Evolutionary conservation across 2,113 vertebrate genomes (phyloP), one percentile per base, ranked within the genome.

Genomic region (Sula dactylatra): DNA sequence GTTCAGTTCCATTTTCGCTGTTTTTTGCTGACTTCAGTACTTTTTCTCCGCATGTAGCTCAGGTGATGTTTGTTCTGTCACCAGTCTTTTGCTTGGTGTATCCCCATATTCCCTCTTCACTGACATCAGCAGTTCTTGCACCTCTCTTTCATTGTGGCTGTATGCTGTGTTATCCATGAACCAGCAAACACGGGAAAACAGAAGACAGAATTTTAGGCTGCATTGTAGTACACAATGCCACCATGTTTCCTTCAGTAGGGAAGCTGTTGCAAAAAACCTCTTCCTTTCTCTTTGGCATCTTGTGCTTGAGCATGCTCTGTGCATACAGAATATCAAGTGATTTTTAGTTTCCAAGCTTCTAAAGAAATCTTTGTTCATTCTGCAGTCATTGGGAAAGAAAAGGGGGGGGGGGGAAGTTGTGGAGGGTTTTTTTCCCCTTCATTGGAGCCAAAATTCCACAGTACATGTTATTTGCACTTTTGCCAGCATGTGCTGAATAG

Each of bases 401-500:
- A 25, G 31, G 15, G 32, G 11, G 42, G 42, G 42, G 42, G 42
- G 42, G 13, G 42, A 4, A n/a, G 34, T 59, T 34, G 56, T 22
- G 50, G 38, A n/a, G 42, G 20, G 6, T 58, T 71, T 64, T 40
- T 70, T 74, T 44, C 49, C 55, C 52, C 16, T 72, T 10, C 47
- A 1, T 32, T 77, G 40, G 34, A 93, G 82, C 79, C 92, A 95
- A 66, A 88, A 94, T 95, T 92, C 91, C 80, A 29, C 58, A 73
- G 54, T 45, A 49, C 31, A 7, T 70, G 40, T 45, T 80, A 67
- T 92, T 96, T 94, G 72, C 10, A 7, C 31, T 86, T 86, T 58
- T 64, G 91, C 93, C 95, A 97, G 59, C 24, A 15, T 76, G 67
- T 82, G 49, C 70, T 95, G 73, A 97, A 91, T 94, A 82, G 82